These are phyloP conservation scores for Callionymus lyra DNA, from an alignment of 2,113 vertebrate genomes.

Conservation along the genomic window DNA sequence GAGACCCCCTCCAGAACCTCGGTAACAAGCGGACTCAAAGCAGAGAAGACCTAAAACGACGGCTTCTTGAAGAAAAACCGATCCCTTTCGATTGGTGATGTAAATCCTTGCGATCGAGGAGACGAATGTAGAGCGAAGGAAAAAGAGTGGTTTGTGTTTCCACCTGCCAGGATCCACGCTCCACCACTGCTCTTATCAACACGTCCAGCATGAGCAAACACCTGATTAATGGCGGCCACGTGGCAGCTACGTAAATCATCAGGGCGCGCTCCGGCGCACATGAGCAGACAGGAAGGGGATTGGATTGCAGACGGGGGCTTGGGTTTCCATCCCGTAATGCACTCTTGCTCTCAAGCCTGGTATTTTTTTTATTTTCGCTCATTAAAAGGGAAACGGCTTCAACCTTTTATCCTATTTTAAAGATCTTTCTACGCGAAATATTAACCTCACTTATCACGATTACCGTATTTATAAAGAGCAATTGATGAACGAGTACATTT, in stretches of 20 bases:
- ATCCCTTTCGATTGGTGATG: conserved; percentile 32
- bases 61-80: not conserved
- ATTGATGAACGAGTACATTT: too few species aligned
- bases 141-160: conserved; percentile 18
- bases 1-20: too few species aligned
- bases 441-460: too few species aligned
- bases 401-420: too few species aligned
- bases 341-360: not conserved
- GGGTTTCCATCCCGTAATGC: conserved; percentile 3
- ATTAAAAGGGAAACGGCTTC: too few species aligned
- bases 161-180: conserved; percentile 7
- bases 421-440: too few species aligned
- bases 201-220: conserved; percentile 21
- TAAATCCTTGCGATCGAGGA: conserved; percentile 28
- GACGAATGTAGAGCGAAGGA: conserved; percentile 36
- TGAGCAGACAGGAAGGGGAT: conserved; percentile 15
- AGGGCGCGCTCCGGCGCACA: conserved; percentile 8
- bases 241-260: conserved; percentile 24
- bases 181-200: conserved; percentile 26
- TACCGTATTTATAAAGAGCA: too few species aligned
- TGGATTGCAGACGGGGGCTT: conserved; percentile 1
- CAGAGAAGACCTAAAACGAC: conserved; percentile 28
- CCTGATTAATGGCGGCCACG: conserved; percentile 30
- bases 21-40: conserved; percentile 3
- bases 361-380: too few species aligned